Evolutionary conservation across 2,888 invertebrate species (phyloP).

Genomic region (Zygogramma bicolorata): DNA sequence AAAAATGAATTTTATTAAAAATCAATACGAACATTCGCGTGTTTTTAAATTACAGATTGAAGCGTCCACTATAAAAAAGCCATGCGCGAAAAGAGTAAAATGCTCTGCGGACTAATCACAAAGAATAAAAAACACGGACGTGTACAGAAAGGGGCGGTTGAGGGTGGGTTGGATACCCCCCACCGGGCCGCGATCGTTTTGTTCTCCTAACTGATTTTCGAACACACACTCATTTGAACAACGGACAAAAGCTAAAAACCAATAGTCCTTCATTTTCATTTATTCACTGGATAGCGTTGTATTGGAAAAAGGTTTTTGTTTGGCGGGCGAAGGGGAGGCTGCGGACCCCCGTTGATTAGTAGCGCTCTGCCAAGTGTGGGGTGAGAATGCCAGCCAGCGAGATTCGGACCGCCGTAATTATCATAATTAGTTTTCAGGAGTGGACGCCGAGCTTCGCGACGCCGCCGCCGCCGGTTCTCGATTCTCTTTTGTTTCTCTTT

Average conservation of each 20-base stretch:
- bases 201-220: conserved; percentile 68
- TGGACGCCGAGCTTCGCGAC: conserved; percentile 47
- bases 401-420: conserved; percentile 60
- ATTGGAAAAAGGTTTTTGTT: conserved; percentile 68
- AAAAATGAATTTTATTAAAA: conserved; percentile 69
- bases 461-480: conserved; percentile 38
- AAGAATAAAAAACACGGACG: conserved; percentile 67
- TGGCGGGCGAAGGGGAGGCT: conserved; percentile 55
- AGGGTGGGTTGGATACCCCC: conserved; percentile 41
- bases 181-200: conserved; percentile 58
- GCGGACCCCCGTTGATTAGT: conserved; percentile 58
- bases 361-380: conserved; percentile 55
- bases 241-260: conserved; percentile 68
- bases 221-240: conserved; percentile 64
- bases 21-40: conserved; percentile 68
- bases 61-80: conserved; percentile 66
- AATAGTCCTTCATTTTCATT: conserved; percentile 69
- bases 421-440: conserved; percentile 62
- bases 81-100: conserved; percentile 68
- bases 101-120: conserved; percentile 67
- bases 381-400: conserved; percentile 45
- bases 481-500: conserved; percentile 22
- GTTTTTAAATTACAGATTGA: conserved; percentile 68
- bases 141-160: conserved; percentile 55
- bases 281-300: conserved; percentile 67